A percentile compares a stretch with the other conserved stretches of the same genome.
Evolutionary conservation across 2,797 vertebrate genomes (phyloP).

Genomic region (Falco rusticolus): DNA sequence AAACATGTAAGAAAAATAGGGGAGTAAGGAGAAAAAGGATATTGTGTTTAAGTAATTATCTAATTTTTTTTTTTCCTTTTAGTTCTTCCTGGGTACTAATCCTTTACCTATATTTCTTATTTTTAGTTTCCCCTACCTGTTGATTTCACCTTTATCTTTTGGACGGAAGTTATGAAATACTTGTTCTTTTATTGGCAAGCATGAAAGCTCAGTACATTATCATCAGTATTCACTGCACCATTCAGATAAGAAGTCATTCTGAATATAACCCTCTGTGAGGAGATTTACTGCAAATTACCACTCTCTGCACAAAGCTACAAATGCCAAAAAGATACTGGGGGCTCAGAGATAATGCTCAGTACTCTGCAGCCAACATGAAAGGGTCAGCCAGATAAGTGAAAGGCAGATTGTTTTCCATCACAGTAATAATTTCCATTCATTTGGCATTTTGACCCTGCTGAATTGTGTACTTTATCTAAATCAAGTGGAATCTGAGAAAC

Average conservation of each 20-base stretch:
- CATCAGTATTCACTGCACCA: constrained; percentile 15
- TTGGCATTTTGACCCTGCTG: neutral
- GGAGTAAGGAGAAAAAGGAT: neutral
- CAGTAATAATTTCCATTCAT: constrained; percentile 1
- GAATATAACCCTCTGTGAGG: neutral
- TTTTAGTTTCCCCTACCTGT: neutral
- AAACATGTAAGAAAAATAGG: neutral
- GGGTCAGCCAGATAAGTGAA: constrained; percentile 25
- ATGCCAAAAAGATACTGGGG: constrained; percentile 8
- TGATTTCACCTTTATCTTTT: constrained; percentile 1
- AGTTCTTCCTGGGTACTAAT: neutral
- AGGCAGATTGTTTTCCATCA: neutral
- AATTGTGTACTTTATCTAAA: constrained; percentile 5
- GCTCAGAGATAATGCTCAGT: neutral
- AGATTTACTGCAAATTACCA: constrained; percentile 52
- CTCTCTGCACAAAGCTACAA: constrained; percentile 20
- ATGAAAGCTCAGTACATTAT: neutral
- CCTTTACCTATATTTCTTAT: neutral
- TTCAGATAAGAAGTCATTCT: constrained; percentile 27
- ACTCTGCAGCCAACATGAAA: neutral
- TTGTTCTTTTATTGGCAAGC: neutral
- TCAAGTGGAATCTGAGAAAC: neutral
- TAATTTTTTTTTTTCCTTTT: neutral
- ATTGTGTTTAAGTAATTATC: neutral
- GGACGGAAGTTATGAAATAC: neutral